Evolutionary conservation across 1,140 invertebrate species (phyloP), one percentile per base, ranked within the genome.

Genomic region (Zaprionus gabonicus): DNA sequence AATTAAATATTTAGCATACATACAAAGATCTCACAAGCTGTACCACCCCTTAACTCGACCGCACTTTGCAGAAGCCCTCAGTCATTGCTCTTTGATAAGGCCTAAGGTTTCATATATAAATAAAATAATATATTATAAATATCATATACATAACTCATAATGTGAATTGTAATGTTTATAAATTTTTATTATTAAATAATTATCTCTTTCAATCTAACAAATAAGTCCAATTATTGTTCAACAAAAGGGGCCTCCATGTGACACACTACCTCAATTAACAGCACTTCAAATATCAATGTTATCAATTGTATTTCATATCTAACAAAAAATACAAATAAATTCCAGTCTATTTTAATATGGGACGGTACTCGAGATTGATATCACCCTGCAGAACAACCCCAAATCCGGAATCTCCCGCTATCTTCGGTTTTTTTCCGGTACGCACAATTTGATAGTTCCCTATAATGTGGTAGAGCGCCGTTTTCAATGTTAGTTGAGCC

Each of bases 311-410:
- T 25, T 51, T 51, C 46, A 9, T 2, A 20, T 12, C 10, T 9
- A 49, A 20, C 9, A 10, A 49, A 4, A 17, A 49, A 49, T 23
- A 20, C 10, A 41, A 13, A 4, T n/a, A n/a, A 17, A 36, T 20
- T 36, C 2, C 17, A 56, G 38, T 72, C 56, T 84, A 84, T 72
- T 57, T 74, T 1, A 41, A 28, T 20, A 85, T 64, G 0, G 76
- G 78, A 1, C 76, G 71, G 56, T 77, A 90, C 41, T 85, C 81
- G 27, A 90, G 57, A 63, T 80, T 71, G 46, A 90, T 72, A 62
- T 90, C 31, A 5, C 85, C 85, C 23, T 82, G 81, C 6, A 90
- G 68, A 1, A 84, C 79, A 5, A 90, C 53, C 0, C 85, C 85
- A 28, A 90, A 90, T 3, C 85, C 85, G 7, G 85, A 65, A 15